Evolutionary conservation across 1,140 invertebrate species (phyloP).

Genomic region (Venturia canescens): DNA sequence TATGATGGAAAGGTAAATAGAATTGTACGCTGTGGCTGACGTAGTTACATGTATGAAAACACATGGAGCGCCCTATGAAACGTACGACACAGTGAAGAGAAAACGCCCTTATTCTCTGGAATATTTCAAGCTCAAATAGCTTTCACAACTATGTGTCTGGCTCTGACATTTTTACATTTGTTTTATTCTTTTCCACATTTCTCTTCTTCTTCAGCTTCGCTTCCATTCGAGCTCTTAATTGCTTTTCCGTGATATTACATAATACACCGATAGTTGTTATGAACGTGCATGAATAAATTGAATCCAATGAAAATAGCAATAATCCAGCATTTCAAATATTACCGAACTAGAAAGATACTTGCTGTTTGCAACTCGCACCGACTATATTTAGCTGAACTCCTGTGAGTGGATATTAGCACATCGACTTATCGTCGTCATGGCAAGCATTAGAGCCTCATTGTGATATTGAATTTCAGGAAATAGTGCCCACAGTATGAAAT

Average conservation of each 20-base stretch:
- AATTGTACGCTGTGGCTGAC: conserved; percentile 48
- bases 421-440: conserved; percentile 27
- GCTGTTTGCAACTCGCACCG: neutral
- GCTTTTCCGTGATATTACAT: neutral
- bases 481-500: neutral
- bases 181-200: neutral
- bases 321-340: too few relatives aligned
- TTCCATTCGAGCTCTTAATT: neutral
- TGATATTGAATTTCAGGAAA: neutral
- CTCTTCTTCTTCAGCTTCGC: neutral
- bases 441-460: conserved; percentile 22
- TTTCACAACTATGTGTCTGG: neutral
- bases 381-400: neutral
- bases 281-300: too few relatives aligned
- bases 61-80: neutral
- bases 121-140: neutral
- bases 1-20: conserved; percentile 65
- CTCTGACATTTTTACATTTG: neutral
- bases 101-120: conserved; percentile 18
- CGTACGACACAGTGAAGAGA: neutral
- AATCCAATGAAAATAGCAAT: too few relatives aligned
- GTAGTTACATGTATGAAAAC: conserved; percentile 33
- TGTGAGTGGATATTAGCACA: conserved; percentile 20
- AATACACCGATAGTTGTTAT: too few relatives aligned
- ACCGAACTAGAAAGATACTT: neutral